Conservation (phyloP, 2,113 vertebrate species). For the Microtus ochrogaster region DNA sequence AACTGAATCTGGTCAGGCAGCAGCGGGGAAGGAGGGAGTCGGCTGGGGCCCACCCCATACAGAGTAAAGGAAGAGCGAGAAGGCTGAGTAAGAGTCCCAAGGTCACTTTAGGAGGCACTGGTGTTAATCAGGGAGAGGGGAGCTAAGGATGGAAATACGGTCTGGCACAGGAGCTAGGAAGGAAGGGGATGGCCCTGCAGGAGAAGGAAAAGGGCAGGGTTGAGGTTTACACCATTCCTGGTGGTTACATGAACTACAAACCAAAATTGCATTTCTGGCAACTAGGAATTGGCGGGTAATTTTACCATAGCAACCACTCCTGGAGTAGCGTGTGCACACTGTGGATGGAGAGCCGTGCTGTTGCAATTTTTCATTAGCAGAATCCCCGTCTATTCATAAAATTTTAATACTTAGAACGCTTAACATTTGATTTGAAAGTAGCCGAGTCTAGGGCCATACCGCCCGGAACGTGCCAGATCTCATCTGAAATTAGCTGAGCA, state of each 20-base stretch:
- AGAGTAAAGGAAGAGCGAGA: not conserved
- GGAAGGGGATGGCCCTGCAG: not conserved
- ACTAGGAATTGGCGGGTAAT: not conserved
- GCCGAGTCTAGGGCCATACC: not conserved
- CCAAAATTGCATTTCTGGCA: not conserved
- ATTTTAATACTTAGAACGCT: not conserved
- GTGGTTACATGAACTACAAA: not conserved
- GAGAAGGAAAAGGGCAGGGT: not conserved
- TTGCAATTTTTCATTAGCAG: not conserved
- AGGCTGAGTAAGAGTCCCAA: not conserved
- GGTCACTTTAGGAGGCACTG: not conserved
- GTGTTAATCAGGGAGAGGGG: not conserved
- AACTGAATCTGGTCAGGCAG: fast-evolving
- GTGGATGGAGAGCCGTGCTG: not conserved
- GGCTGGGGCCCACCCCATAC: fast-evolving
- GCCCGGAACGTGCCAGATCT: not conserved
- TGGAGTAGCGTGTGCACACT: not conserved
- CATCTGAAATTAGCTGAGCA: not conserved
- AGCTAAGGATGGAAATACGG: not conserved
- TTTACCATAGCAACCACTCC: not conserved
- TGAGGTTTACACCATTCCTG: not conserved
- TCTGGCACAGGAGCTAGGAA: not conserved
- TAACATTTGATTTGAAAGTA: not conserved
- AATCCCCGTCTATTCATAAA: not conserved
- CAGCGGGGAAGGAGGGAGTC: fast-evolving